phyloP scores from a whole-genome alignment of 2,113 vertebrate genomes.

The Boleophthalmus pectinirostris region DNA sequence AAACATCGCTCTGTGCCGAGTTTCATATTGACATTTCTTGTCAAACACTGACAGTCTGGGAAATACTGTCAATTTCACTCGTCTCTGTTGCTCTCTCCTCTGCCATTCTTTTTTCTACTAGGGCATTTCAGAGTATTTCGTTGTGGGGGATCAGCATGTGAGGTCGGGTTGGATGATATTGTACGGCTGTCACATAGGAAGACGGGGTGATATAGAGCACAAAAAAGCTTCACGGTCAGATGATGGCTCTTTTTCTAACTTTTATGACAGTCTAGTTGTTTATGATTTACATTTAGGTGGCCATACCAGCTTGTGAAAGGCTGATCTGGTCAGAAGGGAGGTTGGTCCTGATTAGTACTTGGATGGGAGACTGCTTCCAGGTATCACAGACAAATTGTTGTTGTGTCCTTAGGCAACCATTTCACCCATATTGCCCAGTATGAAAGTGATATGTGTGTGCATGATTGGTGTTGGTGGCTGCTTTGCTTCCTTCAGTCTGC shows the following conservation, averaged over 20 bases:
- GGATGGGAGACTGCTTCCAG: too few species aligned
- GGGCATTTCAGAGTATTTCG: conserved; percentile 7
- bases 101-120: conserved; percentile 15
- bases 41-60: conserved; percentile 40
- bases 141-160: conserved; percentile 7
- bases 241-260: background rate
- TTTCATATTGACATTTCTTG: conserved; percentile 24
- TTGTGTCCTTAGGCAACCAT: too few species aligned
- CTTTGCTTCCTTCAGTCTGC: too few species aligned
- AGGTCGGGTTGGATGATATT: conserved; percentile 15
- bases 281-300: background rate
- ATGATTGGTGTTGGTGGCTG: too few species aligned
- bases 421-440: too few species aligned
- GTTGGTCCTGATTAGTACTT: too few species aligned
- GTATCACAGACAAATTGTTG: too few species aligned
- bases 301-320: too few species aligned
- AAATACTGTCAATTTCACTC: conserved; percentile 42
- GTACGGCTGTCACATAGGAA: conserved; percentile 34
- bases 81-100: conserved; percentile 15
- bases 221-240: conserved; percentile 8
- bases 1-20: conserved; percentile 11
- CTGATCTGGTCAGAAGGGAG: too few species aligned
- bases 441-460: too few species aligned
- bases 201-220: conserved; percentile 1
- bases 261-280: background rate